A percentile compares a stretch with the other conserved stretches of the same genome.
Conservation (phyloP, 2,888 invertebrate genomes). For the Chalcosyrphus nemorum region DNA sequence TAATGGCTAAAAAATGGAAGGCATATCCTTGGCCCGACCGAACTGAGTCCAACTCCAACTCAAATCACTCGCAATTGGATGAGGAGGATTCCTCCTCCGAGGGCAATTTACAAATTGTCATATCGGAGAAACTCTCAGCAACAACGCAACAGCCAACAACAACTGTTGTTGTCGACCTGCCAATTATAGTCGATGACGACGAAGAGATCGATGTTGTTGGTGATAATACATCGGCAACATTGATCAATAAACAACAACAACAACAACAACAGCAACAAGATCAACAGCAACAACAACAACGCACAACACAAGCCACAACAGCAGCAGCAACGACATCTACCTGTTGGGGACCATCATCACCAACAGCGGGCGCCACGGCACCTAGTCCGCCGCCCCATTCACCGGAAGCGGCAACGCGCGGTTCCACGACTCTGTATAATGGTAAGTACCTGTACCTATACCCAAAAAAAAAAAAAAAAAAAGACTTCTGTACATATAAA, state of each 20-base stretch:
- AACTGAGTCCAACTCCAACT: constrained; percentile 79
- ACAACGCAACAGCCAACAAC: constrained; percentile 43
- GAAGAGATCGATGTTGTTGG: constrained; percentile 95
- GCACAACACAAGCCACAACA: constrained; percentile 49
- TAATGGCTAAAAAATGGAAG: constrained; percentile 98
- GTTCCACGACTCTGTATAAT: constrained; percentile 89
- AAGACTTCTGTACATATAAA: constrained; percentile 1
- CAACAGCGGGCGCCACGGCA: constrained; percentile 89
- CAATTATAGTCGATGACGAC: constrained; percentile 85
- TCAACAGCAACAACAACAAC: constrained; percentile 55
- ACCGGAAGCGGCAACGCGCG: constrained; percentile 85
- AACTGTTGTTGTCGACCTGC: constrained; percentile 75
- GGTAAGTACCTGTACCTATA: constrained; percentile 83
- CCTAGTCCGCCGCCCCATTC: constrained; percentile 88
- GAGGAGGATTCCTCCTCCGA: constrained; percentile 68
- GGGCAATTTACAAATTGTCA: constrained; percentile 73
- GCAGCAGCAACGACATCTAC: constrained; percentile 81
- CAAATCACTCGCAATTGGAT: constrained; percentile 71
- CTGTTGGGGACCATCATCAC: constrained; percentile 89
- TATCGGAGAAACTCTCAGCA: constrained; percentile 56
- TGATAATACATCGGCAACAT: constrained; percentile 82
- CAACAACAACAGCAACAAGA: constrained; percentile 68
- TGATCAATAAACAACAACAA: constrained; percentile 63
- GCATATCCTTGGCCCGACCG: constrained; percentile 90
- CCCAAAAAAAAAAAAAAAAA: no score